Base-by-base conservation (phyloP, 2,797 vertebrate genomes). In the Chlorospingus flavigularis region DNA sequence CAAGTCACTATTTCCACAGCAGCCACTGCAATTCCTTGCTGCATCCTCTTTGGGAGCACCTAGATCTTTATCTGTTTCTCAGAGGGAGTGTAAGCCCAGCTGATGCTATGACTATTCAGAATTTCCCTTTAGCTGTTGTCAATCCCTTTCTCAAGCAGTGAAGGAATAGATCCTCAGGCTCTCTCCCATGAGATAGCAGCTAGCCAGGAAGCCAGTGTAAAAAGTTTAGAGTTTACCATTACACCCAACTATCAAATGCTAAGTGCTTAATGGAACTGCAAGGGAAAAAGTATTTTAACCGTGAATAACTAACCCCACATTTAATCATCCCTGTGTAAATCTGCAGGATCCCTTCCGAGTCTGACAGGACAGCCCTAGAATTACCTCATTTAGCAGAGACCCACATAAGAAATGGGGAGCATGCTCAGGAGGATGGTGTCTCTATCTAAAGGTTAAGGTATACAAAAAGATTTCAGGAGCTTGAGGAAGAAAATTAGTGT, bases 401-500 rank as follows among this genome's bases (percentile, higher is more conserved):
- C 53, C 9, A 5, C 3, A 3, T 21, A 16, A 90, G 63, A 88
- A 81, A 70, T 14, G 5, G 6, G 10, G 17, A 62, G n/a, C 70
- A 45, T 63, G 20, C 65, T 95, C 57, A 84, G 71, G 90, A 92
- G 48, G 23, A 55, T 0, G 0, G 57, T 6, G 12, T 13, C 72
- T 97, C 28, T 85, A 71, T 71, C 53, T 3, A 2, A 51, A 92
- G 82, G 80, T 70, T 76, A 88, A 94, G 28, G 11, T 35, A 39
- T 39, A 67, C 42, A 40, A 33, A 79, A 83, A 25, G 50, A 70
- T 83, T 86, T 87, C 76, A 83, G 75, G 61, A 96, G 55, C 43
- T 42, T 87, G 66, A 94, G 21, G 71, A 75, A 93, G 70, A 65
- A 79, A 92, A 95, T 95, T 83, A 94, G 50, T 73, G 84, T 90